Conservation (phyloP, 2,113 vertebrate genomes). For the Athene cunicularia region DNA sequence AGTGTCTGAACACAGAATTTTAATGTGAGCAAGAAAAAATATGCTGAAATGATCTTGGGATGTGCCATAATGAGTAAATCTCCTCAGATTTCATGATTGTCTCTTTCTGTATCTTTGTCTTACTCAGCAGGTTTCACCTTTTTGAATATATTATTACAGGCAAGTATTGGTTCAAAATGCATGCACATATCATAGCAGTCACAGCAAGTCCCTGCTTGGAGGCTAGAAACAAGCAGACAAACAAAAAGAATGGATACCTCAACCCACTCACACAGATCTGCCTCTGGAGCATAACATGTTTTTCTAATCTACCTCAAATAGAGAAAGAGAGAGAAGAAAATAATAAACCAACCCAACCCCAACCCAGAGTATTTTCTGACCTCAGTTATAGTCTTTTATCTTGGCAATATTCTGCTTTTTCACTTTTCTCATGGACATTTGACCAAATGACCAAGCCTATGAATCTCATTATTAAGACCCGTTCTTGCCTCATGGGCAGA, state of each 20-base stretch:
- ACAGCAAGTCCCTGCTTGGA: not conserved
- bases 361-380: not conserved
- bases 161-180: not conserved
- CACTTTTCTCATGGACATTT: not conserved
- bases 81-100: not conserved
- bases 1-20: not conserved
- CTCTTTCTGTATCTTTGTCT: not conserved
- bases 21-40: not conserved
- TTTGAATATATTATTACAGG: not conserved
- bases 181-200: not conserved
- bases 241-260: not conserved
- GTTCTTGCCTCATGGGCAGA: not conserved
- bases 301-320: not conserved
- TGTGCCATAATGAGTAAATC: not conserved
- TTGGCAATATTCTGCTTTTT: not conserved
- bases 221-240: not conserved
- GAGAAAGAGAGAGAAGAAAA: not conserved
- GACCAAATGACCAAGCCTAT: not conserved
- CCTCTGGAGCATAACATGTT: constrained; percentile 1
- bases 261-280: not conserved
- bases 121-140: constrained; percentile 24
- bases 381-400: not conserved
- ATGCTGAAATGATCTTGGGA: not conserved
- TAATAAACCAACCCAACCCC: not conserved
- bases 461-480: not conserved